phyloP scores from a whole-genome alignment of 1,140 invertebrate species.

The Oryctes rhinoceros region DNA sequence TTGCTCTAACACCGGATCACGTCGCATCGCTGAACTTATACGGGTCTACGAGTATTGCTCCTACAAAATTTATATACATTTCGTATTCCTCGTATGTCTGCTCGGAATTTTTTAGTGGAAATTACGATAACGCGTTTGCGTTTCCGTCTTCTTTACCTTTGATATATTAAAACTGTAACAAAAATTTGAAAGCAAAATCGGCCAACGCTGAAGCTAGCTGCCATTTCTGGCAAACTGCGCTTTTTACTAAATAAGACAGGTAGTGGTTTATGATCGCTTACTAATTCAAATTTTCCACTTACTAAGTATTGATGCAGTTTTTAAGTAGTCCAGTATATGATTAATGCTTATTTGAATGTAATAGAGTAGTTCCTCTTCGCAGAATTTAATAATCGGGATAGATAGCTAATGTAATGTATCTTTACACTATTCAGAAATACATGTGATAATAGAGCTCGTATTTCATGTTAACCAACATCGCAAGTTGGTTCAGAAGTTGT shows the following conservation, averaged over 20 bases:
- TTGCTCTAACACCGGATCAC: too few relatives aligned
- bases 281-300: conserved; percentile 61
- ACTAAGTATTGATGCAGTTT: conserved; percentile 66
- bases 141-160: too few relatives aligned
- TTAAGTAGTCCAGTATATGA: conserved; percentile 48
- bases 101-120: too few relatives aligned
- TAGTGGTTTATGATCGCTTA: conserved; percentile 57
- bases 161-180: conserved; percentile 49
- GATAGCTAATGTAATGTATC: conserved; percentile 44
- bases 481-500: conserved; percentile 44
- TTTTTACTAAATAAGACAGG: conserved; percentile 60
- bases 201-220: conserved; percentile 52
- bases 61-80: too few relatives aligned
- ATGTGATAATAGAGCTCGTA: conserved; percentile 46
- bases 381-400: conserved; percentile 25
- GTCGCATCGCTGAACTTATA: too few relatives aligned
- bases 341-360: conserved; percentile 47
- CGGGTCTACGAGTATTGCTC: too few relatives aligned
- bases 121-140: too few relatives aligned
- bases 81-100: too few relatives aligned
- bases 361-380: conserved; percentile 47
- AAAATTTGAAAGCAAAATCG: conserved; percentile 49
- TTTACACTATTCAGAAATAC: neutral
- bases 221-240: conserved; percentile 54
- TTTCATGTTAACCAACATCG: conserved; percentile 44